These are phyloP conservation scores for Myotis myotis DNA, from an alignment of 2,797 vertebrate genomes.

Conservation along the genomic window DNA sequence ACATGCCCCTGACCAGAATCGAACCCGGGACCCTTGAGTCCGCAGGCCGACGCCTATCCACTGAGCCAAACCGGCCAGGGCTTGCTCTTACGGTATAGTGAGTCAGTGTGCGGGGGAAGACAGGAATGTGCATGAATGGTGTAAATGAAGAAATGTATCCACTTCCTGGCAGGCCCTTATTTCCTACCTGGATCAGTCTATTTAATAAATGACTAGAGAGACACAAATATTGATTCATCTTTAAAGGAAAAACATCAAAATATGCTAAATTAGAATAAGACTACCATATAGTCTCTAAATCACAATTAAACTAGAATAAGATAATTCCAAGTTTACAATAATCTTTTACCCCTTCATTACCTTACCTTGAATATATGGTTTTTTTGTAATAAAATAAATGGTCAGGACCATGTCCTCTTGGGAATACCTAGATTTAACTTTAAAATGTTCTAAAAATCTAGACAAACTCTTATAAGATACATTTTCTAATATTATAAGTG, in stretches of 20 bases:
- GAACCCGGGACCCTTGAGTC: no score
- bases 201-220: not conserved
- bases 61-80: no score
- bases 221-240: not conserved
- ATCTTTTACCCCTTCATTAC: not conserved
- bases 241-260: conserved; percentile 25
- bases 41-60: no score
- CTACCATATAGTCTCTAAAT: not conserved
- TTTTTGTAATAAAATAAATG: conserved; percentile 20
- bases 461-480: conserved; percentile 10
- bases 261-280: not conserved
- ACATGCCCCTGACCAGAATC: no score
- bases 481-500: conserved; percentile 29
- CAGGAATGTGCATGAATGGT: not conserved
- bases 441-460: not conserved
- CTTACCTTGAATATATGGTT: not conserved
- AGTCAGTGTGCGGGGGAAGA: not conserved
- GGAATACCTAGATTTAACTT: not conserved
- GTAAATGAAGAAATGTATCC: not conserved
- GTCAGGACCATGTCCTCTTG: not conserved
- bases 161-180: not conserved
- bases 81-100: not conserved
- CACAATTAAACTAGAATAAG: not conserved
- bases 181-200: not conserved
- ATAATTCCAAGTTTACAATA: not conserved